Percentiles rank a stretch among this genome's conserved stretches.
phyloP scores from a whole-genome alignment of 1,140 invertebrate species.

The Lepidostoma basale region DNA sequence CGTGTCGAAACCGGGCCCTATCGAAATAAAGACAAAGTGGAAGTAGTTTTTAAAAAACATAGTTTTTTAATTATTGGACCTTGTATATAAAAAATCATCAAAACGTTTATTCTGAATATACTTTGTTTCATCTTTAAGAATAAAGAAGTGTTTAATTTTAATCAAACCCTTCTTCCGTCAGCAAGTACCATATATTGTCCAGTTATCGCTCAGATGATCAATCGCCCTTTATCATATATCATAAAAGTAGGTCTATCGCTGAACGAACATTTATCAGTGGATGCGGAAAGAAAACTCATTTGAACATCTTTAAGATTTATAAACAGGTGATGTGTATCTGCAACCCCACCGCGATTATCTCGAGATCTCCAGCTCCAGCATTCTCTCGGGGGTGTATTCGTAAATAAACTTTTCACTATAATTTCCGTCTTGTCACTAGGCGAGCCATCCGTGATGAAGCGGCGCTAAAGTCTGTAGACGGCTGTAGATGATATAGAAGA shows the following conservation, averaged over 20 bases:
- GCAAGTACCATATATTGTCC: no score
- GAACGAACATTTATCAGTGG: constrained; percentile 19
- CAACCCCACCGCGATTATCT: constrained; percentile 18
- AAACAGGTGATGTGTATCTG: constrained; percentile 37
- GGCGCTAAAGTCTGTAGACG: not conserved
- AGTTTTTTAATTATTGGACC: no score
- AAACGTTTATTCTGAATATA: no score
- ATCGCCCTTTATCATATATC: constrained; percentile 19
- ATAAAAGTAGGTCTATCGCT: constrained; percentile 16
- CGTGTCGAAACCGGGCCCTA: no score
- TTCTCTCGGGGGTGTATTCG: constrained; percentile 36
- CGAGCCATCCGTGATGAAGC: constrained; percentile 15
- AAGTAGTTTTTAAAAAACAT: no score
- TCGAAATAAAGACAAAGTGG: no score
- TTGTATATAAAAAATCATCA: no score
- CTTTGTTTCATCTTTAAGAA: no score
- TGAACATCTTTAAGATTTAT: constrained; percentile 42
- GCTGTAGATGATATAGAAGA: not conserved
- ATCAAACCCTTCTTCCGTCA: no score
- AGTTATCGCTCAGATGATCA: no score
- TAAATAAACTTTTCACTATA: constrained; percentile 47
- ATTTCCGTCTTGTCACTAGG: constrained; percentile 46
- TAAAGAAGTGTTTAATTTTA: no score
- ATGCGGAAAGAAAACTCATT: constrained; percentile 39
- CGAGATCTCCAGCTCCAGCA: not conserved